Evolutionary conservation across 2,888 invertebrate genomes (phyloP).

Genomic region (Nemapogon koenigi): DNA sequence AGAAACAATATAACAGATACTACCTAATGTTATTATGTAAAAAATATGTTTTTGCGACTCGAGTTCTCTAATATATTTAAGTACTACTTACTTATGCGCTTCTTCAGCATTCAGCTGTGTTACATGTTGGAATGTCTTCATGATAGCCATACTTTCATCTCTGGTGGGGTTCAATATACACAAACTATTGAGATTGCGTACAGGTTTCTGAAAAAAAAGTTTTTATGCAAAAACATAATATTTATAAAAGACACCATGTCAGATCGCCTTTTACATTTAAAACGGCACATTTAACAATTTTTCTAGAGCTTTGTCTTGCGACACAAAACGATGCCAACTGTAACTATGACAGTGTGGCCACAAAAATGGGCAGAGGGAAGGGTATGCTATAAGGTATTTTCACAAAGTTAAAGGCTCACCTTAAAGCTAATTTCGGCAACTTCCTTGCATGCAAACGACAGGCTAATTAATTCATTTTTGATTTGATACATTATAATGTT

Average conservation of each 20-base stretch:
- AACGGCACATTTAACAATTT: too few relatives aligned
- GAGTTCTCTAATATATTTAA: background rate
- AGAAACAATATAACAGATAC: background rate
- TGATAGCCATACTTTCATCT: slow-evolving; percentile 30
- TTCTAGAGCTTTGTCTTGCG: too few relatives aligned
- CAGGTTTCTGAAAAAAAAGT: slow-evolving; percentile 28
- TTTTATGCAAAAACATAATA: too few relatives aligned
- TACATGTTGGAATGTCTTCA: slow-evolving; percentile 33
- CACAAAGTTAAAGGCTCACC: too few relatives aligned
- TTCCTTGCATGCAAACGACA: slow-evolving; percentile 26
- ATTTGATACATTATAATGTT: slow-evolving; percentile 25
- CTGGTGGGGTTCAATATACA: slow-evolving; percentile 29
- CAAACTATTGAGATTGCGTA: slow-evolving; percentile 30
- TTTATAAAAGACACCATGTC: too few relatives aligned
- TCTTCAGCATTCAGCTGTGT: slow-evolving; percentile 35
- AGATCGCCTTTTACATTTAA: too few relatives aligned
- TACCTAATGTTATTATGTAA: background rate
- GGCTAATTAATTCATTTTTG: slow-evolving; percentile 30
- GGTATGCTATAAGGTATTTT: too few relatives aligned
- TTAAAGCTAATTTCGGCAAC: slow-evolving; percentile 31
- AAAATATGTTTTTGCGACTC: background rate
- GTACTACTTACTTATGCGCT: slow-evolving; percentile 34
- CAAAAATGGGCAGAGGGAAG: too few relatives aligned
- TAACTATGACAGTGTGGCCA: too few relatives aligned
- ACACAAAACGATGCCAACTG: too few relatives aligned